These are phyloP conservation scores for Calephelis virginiensis DNA, from an alignment of 1,140 invertebrate species.

Conservation along the genomic window DNA sequence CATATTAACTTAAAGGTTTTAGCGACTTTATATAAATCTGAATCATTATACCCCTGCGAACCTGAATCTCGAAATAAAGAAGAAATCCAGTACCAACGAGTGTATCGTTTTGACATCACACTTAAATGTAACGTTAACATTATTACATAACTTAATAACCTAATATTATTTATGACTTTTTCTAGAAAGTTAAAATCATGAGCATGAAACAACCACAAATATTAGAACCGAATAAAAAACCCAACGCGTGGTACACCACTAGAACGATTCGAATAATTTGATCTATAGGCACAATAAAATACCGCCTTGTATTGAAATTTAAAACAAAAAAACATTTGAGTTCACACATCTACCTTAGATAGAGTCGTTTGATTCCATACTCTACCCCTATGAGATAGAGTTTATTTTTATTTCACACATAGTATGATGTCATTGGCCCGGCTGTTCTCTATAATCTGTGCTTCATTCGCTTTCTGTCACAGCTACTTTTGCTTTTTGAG, in stretches of 20 bases:
- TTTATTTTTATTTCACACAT: conserved; percentile 36
- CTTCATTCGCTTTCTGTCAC: conserved; percentile 55
- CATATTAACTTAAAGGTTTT: too few relatives aligned
- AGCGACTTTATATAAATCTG: too few relatives aligned
- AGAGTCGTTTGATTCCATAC: conserved; percentile 28
- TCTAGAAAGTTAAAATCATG: conserved; percentile 11
- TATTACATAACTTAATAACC: too few relatives aligned
- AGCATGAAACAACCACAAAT: conserved; percentile 10
- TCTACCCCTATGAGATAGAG: conserved; percentile 37
- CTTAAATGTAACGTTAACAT: too few relatives aligned
- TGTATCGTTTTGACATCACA: too few relatives aligned
- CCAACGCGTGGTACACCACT: conserved; percentile 16
- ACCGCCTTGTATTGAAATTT: conserved; percentile 34
- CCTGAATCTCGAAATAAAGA: too few relatives aligned
- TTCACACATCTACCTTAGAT: conserved; percentile 25
- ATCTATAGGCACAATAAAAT: conserved; percentile 31
- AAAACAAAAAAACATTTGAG: conserved; percentile 41
- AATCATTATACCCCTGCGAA: too few relatives aligned
- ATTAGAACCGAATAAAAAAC: conserved; percentile 26
- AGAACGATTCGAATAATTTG: conserved; percentile 29
- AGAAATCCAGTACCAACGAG: too few relatives aligned
- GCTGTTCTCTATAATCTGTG: conserved; percentile 50
- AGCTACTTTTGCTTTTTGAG: conserved; percentile 68
- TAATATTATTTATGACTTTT: background rate
- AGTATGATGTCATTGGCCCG: conserved; percentile 62